phyloP scores from a whole-genome alignment of 2,888 invertebrate species.

The Plebejus argus region DNA sequence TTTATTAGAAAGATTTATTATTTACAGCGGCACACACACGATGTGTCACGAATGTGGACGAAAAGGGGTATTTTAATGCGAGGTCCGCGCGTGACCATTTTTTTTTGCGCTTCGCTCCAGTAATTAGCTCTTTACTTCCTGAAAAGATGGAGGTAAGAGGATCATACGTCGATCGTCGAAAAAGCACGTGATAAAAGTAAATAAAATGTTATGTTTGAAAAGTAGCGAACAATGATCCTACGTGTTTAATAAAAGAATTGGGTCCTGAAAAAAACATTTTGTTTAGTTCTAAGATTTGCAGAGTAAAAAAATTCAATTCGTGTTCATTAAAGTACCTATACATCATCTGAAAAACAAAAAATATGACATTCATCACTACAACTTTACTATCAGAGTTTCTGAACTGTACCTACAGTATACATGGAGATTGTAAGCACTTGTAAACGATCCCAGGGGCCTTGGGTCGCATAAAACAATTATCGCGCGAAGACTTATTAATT shows the following conservation, averaged over 20 bases:
- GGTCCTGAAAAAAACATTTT: no score
- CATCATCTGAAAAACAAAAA: no score
- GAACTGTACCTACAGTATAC: no score
- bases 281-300: no score
- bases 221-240: neutral
- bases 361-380: no score
- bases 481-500: constrained; percentile 1
- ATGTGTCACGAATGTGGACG: constrained; percentile 75
- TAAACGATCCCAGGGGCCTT: constrained; percentile 9
- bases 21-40: constrained; percentile 79
- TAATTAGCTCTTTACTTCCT: constrained; percentile 48
- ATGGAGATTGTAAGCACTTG: constrained; percentile 5
- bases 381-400: no score
- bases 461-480: neutral
- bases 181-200: no score
- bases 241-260: neutral
- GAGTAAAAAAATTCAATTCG: no score
- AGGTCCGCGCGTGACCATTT: constrained; percentile 68
- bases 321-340: no score
- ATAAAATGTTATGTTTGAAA: no score
- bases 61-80: constrained; percentile 76
- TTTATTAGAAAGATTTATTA: constrained; percentile 81
- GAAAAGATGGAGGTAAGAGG: constrained; percentile 36
- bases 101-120: constrained; percentile 55
- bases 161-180: no score